Percentiles rank a stretch among this genome's conserved stretches.
Conservation (phyloP, 2,888 invertebrate genomes). For the Cactoblastis cactorum region DNA sequence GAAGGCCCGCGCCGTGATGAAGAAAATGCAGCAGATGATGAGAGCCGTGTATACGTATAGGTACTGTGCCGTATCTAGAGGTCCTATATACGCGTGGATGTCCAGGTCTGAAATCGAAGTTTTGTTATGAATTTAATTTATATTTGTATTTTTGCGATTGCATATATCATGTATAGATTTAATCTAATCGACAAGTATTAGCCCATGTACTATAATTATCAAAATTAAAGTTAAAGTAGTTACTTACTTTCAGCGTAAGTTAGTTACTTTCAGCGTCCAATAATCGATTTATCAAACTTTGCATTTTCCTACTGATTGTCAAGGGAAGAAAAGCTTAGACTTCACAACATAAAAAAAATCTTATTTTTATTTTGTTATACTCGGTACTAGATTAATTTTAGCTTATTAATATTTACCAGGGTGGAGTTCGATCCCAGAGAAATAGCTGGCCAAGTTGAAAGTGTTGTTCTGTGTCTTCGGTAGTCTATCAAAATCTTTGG, state of each 20-base stretch:
- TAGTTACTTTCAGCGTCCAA: no score
- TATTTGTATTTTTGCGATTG: neutral
- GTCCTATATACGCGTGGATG: conserved; percentile 65
- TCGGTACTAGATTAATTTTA: neutral
- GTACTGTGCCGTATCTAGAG: conserved; percentile 64
- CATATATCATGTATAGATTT: neutral
- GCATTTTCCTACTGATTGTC: no score
- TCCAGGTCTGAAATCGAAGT: conserved; percentile 63
- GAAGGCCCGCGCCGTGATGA: conserved; percentile 80
- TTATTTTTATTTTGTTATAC: no score
- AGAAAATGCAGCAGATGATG: conserved; percentile 71
- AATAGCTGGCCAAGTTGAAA: conserved; percentile 56
- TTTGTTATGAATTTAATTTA: conserved; percentile 9
- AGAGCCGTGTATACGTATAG: conserved; percentile 65
- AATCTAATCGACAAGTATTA: conserved; percentile 5
- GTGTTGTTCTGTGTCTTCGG: conserved; percentile 44
- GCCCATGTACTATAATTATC: conserved; percentile 35
- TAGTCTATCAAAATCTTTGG: conserved; percentile 49
- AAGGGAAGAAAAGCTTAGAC: no score
- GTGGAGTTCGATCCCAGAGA: conserved; percentile 49
- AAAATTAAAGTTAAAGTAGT: no score
- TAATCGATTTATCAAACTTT: no score
- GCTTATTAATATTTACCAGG: conserved; percentile 39
- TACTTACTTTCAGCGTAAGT: no score
- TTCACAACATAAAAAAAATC: no score